Evolutionary conservation across 2,113 vertebrate species (phyloP).

Genomic region (Aleadryas rufinucha): DNA sequence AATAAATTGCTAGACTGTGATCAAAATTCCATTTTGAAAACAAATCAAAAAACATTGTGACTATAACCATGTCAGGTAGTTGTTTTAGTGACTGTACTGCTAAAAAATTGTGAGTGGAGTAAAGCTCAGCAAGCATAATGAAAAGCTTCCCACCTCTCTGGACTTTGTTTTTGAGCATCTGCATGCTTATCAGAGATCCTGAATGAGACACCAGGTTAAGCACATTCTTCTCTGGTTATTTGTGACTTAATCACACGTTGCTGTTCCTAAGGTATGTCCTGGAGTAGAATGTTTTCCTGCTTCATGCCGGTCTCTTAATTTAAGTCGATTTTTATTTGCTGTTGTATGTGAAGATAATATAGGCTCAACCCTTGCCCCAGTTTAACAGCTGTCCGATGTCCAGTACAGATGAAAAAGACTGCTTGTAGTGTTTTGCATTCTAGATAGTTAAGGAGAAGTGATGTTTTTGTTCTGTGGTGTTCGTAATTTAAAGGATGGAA

Average conservation of each 20-base stretch:
- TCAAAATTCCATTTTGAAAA: neutral
- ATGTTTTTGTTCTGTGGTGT: neutral
- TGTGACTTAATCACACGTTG: neutral
- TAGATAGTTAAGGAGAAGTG: neutral
- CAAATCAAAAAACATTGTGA: neutral
- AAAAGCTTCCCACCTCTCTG: neutral
- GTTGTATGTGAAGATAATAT: neutral
- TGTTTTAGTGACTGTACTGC: neutral
- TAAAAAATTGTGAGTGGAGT: neutral
- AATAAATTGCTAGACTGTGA: neutral
- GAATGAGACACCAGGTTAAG: neutral
- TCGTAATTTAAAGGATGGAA: neutral
- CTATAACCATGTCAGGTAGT: neutral
- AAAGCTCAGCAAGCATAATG: neutral
- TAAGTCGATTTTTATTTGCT: neutral
- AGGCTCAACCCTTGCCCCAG: neutral
- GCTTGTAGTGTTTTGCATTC: neutral
- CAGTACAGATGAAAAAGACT: neutral
- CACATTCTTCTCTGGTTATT: neutral
- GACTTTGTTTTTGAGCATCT: neutral
- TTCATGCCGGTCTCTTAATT: neutral
- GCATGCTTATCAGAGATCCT: neutral
- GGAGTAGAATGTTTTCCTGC: neutral
- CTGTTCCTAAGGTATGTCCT: neutral
- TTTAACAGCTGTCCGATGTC: neutral